Percentiles rank a stretch among this genome's conserved stretches.
phyloP scores from a whole-genome alignment of 1,140 invertebrate species.

The Sinella curviseta region DNA sequence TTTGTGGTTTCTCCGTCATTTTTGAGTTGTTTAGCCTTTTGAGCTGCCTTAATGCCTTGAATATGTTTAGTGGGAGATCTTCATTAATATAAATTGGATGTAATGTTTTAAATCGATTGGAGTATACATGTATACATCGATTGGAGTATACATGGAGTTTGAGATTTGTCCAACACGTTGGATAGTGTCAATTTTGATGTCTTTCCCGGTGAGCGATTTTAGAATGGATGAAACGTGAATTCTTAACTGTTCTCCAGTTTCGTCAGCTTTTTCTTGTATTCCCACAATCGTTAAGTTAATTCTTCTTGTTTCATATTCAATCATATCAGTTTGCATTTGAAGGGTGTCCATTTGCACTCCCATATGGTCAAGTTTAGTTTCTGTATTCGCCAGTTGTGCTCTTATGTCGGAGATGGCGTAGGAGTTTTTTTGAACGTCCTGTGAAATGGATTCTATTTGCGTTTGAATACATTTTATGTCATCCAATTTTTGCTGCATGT shows the following conservation, averaged over 20 bases:
- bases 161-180: neutral
- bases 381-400: neutral
- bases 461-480: neutral
- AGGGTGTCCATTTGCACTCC: neutral
- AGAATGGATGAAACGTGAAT: neutral
- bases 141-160: neutral
- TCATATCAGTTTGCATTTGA: neutral
- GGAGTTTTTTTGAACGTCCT: neutral
- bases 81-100: neutral
- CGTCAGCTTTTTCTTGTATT: neutral
- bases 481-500: neutral
- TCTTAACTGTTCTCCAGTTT: neutral
- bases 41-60: neutral
- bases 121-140: neutral
- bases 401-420: neutral
- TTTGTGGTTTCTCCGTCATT: neutral
- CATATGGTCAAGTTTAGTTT: neutral
- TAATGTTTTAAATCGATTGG: neutral
- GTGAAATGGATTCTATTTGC: neutral
- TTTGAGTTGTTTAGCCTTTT: neutral
- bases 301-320: neutral
- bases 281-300: neutral
- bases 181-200: neutral
- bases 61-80: neutral
- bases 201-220: neutral